Percentiles rank a stretch among this genome's conserved stretches.
Evolutionary conservation across 2,888 invertebrate genomes (phyloP).

Genomic region (Latrodectus hesperus): DNA sequence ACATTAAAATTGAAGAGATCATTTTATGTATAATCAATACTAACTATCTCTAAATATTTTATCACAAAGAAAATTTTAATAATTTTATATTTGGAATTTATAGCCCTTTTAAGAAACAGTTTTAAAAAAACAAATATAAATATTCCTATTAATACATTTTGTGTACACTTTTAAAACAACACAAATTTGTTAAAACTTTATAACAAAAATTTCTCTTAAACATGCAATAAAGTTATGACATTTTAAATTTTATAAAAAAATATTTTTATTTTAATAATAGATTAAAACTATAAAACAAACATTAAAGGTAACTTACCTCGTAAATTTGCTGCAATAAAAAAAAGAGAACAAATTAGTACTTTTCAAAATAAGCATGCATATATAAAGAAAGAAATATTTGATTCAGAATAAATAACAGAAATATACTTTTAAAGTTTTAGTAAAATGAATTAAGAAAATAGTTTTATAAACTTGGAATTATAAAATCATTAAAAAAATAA

Average conservation of each 20-base stretch:
- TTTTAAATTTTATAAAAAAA: too few species aligned
- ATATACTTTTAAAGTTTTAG: not conserved
- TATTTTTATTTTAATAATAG: too few species aligned
- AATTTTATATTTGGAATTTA: too few species aligned
- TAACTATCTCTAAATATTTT: too few species aligned
- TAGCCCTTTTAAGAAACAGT: too few species aligned
- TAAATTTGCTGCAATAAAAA: slow-evolving; percentile 35
- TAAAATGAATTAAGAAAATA: not conserved
- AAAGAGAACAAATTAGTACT: slow-evolving; percentile 38
- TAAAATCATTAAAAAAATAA: not conserved
- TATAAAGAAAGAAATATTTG: not conserved
- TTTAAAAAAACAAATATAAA: too few species aligned
- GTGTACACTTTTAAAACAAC: too few species aligned
- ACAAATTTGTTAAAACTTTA: not conserved
- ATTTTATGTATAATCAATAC: too few species aligned
- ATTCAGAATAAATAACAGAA: not conserved
- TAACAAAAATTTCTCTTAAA: not conserved
- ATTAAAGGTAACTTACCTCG: slow-evolving; percentile 54
- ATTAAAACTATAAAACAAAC: not conserved
- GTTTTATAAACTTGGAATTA: not conserved
- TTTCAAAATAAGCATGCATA: not conserved
- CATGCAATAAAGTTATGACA: not conserved
- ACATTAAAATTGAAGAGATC: too few species aligned
- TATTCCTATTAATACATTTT: too few species aligned
- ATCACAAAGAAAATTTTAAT: too few species aligned